Percentiles rank a stretch among this genome's conserved stretches.
Evolutionary conservation across 1,140 invertebrate genomes (phyloP).

Genomic region (Drosophila aff.): DNA sequence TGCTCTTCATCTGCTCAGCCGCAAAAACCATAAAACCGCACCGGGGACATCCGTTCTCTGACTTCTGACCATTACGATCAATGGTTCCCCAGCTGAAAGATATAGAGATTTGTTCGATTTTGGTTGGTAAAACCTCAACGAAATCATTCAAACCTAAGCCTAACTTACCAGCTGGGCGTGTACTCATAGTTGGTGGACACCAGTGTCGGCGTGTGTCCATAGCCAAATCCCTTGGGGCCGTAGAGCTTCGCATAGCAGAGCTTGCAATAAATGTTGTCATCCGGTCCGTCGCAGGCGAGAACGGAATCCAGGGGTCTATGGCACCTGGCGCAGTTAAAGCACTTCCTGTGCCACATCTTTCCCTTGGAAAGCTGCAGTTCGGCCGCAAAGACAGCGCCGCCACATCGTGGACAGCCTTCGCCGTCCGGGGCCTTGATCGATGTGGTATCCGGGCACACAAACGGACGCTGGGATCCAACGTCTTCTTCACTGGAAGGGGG

Average conservation of each 20-base stretch:
- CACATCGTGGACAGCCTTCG: conserved; percentile 96
- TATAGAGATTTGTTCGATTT: too few relatives aligned
- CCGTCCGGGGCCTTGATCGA: conserved; percentile 94
- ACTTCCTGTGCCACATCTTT: conserved; percentile 97
- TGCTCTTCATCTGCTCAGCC: conserved; percentile 97
- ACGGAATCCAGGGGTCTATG: conserved; percentile 97
- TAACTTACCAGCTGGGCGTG: conserved; percentile 78
- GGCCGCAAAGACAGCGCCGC: conserved; percentile 96
- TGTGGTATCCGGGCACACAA: conserved; percentile 93
- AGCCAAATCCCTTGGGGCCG: conserved; percentile 96
- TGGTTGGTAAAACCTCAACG: too few relatives aligned
- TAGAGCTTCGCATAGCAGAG: conserved; percentile 95
- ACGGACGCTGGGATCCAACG: conserved; percentile 87
- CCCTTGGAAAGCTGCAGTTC: conserved; percentile 97
- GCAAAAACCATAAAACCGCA: conserved; percentile 96
- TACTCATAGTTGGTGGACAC: conserved; percentile 91
- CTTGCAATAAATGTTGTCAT: conserved; percentile 94
- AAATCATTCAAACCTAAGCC: too few relatives aligned
- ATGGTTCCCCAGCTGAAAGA: conserved; percentile 40
- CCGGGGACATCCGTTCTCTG: conserved; percentile 89
- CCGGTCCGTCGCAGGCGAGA: conserved; percentile 94
- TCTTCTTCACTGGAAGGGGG: conserved; percentile 21
- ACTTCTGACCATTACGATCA: conserved; percentile 45
- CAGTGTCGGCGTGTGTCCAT: conserved; percentile 93
- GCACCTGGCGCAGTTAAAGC: conserved; percentile 96